phyloP scores from a whole-genome alignment of 1,140 invertebrate genomes.

The Hesperophylax magnus region DNA sequence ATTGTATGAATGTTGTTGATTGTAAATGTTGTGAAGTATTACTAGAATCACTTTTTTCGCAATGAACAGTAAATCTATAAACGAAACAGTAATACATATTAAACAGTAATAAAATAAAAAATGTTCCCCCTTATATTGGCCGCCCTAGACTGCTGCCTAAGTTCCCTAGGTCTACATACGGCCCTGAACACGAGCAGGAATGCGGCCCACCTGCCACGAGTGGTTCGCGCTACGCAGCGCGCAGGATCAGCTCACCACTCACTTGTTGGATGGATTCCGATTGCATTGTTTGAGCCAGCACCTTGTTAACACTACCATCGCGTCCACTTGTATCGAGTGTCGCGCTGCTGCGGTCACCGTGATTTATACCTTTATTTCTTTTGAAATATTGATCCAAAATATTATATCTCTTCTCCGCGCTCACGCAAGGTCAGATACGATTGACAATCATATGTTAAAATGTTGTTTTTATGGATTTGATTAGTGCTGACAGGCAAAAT shows the following conservation, averaged over 20 bases:
- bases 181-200: not conserved
- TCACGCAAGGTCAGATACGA: constrained; percentile 18
- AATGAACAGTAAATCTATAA: no score
- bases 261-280: constrained; percentile 45
- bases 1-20: no score
- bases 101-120: no score
- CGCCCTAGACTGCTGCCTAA: no score
- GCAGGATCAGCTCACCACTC: constrained; percentile 37
- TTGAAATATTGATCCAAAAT: constrained; percentile 5
- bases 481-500: not conserved
- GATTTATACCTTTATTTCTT: constrained; percentile 19
- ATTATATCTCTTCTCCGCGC: not conserved
- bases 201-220: constrained; percentile 48
- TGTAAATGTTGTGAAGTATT: no score
- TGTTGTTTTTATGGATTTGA: not conserved
- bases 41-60: no score
- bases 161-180: no score
- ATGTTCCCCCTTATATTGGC: no score
- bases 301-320: constrained; percentile 44
- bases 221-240: constrained; percentile 14
- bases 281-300: constrained; percentile 51
- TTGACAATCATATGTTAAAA: constrained; percentile 1
- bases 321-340: constrained; percentile 44
- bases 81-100: no score
- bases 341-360: constrained; percentile 23